Evolutionary conservation across 37 sponge, comb jelly and placozoan genomes (phyloP), one percentile per base, ranked within the genome.

Genomic region (Corticium candelabrum): DNA sequence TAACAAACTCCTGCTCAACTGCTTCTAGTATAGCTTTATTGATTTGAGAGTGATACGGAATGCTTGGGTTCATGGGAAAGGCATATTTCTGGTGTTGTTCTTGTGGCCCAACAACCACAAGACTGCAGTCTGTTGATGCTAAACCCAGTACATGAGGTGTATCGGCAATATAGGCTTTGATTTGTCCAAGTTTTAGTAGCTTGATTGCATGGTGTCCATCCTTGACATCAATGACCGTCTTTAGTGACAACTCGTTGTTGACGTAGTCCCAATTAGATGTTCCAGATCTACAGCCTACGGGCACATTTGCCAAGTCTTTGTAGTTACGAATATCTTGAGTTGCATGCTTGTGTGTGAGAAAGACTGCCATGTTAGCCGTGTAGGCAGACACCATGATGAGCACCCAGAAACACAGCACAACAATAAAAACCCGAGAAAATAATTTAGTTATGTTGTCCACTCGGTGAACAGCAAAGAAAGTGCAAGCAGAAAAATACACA

Each of bases 341-440:
- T 4, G 21, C 31, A 32, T 70, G 5, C 4, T 34, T 34, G 73
- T 34, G 29, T 32, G 31, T 4, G 4, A 70, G 73, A 32, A 70
- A 70, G 5, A 32, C 7, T 5, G 73, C 31, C 73, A 70, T 70
- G 36, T 70, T 70, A 70, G 73, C 73, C 5, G 73, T 70, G 73
- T 70, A 70, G 31, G 73, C 73, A 4, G 73, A 7, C 35, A 32
- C 4, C 31, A 70, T 34, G 21, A 70, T 70, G 73, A 70, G 36
- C 33, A 70, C 73, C 35, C 5, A 4, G 21, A 70, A 70, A 15
- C 7, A 5, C 4, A 70, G 29, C 7, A 32, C 21, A 70, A 4
- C 33, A 29, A 4, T 34, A 32, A 70, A 70, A 15, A 70, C 5
- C 5, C 36, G 7, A 29, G 31, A 7, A 4, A 70, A 29, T 5